Percentiles rank a stretch among this genome's conserved stretches.
These are phyloP conservation scores for Nannoperca obscura DNA, from an alignment of 2,797 vertebrate species.

Conservation along the genomic window DNA sequence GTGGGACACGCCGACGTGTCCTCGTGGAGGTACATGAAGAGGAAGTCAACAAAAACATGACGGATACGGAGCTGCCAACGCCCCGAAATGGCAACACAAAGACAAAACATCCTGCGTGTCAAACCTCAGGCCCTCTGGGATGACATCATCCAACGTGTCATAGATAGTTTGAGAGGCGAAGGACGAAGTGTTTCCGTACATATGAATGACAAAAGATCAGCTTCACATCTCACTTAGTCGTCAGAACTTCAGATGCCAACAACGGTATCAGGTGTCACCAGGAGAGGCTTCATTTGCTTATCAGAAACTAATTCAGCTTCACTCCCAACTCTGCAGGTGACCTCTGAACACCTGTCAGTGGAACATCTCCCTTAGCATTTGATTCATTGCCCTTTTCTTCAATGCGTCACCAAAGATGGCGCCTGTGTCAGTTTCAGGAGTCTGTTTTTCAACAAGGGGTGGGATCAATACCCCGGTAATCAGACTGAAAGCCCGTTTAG, in stretches of 20 bases:
- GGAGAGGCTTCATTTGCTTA: neutral
- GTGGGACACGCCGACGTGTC: constrained; percentile 35
- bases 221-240: neutral
- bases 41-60: constrained; percentile 37
- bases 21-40: constrained; percentile 39
- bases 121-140: neutral
- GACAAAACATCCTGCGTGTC: neutral
- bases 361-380: neutral
- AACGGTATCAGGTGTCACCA: neutral
- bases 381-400: neutral
- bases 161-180: neutral
- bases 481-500: neutral
- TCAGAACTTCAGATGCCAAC: neutral
- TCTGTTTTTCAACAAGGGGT: neutral
- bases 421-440: neutral
- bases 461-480: neutral
- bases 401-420: neutral
- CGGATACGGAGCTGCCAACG: neutral
- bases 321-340: neutral
- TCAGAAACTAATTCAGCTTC: neutral
- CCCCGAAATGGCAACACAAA: constrained; percentile 18
- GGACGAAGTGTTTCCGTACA: neutral
- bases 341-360: neutral
- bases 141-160: neutral
- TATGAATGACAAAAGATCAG: neutral